Conservation (phyloP, 2,888 invertebrate species). For the Leptopterna dolabrata region DNA sequence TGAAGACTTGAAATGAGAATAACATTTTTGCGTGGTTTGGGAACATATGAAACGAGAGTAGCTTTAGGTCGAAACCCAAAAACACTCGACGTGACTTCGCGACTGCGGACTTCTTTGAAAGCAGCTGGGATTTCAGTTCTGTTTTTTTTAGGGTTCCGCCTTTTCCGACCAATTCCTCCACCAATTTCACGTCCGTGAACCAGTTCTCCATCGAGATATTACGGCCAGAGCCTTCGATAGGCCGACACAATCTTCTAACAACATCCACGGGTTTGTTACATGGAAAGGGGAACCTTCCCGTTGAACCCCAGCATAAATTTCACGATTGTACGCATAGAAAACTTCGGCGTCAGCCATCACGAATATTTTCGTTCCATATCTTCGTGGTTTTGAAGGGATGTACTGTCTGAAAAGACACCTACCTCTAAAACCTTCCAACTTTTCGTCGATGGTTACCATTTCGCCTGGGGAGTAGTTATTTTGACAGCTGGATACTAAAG, state of each 20-base stretch:
- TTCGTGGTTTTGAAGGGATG: too few relatives aligned
- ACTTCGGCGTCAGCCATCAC: too few relatives aligned
- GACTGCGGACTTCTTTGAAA: conserved; percentile 19
- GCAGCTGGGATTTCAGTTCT: conserved; percentile 26
- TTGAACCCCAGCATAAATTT: too few relatives aligned
- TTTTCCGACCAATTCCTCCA: conserved; percentile 50
- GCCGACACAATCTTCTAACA: conserved; percentile 62
- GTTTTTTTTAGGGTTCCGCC: conserved; percentile 27
- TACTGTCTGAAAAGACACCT: too few relatives aligned
- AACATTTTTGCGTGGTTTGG: conserved; percentile 6
- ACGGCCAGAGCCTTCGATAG: conserved; percentile 63
- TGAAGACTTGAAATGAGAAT: conserved; percentile 57
- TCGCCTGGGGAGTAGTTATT: too few relatives aligned
- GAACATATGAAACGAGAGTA: conserved; percentile 46
- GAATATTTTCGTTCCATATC: too few relatives aligned
- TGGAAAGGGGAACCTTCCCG: too few relatives aligned
- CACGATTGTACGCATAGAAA: too few relatives aligned
- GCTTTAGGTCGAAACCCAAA: conserved; percentile 57
- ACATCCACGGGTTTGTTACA: conserved; percentile 62
- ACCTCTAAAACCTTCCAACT: too few relatives aligned
- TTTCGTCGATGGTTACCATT: too few relatives aligned
- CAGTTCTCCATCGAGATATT: conserved; percentile 65
- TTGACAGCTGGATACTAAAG: too few relatives aligned
- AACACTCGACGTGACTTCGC: not conserved
- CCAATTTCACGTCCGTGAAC: conserved; percentile 63